Percentiles rank a stretch among this genome's conserved stretches.
Conservation (phyloP, 35 echinoderm and acorn worm genomes). For the Ophiothrix spiculata region DNA sequence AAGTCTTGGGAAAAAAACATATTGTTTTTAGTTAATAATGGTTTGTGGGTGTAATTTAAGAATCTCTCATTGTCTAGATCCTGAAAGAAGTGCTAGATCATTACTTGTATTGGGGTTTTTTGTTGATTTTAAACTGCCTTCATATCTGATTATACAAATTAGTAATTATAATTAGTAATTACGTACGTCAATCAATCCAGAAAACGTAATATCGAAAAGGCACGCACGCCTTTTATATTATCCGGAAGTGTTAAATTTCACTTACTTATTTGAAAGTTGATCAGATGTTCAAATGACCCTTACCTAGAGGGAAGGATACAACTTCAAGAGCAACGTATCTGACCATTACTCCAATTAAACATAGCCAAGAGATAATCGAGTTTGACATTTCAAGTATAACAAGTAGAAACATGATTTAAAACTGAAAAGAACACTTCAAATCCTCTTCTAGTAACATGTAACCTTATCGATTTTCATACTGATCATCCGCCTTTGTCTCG, state of each 20-base stretch:
- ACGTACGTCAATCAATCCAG: background rate
- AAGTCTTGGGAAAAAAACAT: too few species aligned
- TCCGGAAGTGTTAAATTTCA: background rate
- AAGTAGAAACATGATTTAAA: background rate
- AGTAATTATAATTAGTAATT: too few species aligned
- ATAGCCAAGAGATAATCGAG: background rate
- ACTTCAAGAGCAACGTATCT: background rate
- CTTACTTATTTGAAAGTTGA: conserved; percentile 1
- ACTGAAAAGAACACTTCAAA: background rate
- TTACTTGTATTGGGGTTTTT: too few species aligned
- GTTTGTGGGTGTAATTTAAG: too few species aligned
- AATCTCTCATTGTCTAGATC: too few species aligned
- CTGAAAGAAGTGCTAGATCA: too few species aligned
- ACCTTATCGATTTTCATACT: too few species aligned
- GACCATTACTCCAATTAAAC: background rate
- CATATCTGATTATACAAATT: too few species aligned
- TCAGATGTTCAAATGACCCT: background rate
- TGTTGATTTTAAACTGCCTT: too few species aligned
- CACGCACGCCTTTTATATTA: background rate
- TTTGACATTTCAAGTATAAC: background rate
- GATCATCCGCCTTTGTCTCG: too few species aligned
- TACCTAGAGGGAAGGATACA: background rate
- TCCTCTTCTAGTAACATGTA: background rate
- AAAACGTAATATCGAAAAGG: conserved; percentile 7
- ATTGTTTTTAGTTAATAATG: too few species aligned